Evolutionary conservation across 2,888 invertebrate species (phyloP).

Genomic region (Oligia strigilis): DNA sequence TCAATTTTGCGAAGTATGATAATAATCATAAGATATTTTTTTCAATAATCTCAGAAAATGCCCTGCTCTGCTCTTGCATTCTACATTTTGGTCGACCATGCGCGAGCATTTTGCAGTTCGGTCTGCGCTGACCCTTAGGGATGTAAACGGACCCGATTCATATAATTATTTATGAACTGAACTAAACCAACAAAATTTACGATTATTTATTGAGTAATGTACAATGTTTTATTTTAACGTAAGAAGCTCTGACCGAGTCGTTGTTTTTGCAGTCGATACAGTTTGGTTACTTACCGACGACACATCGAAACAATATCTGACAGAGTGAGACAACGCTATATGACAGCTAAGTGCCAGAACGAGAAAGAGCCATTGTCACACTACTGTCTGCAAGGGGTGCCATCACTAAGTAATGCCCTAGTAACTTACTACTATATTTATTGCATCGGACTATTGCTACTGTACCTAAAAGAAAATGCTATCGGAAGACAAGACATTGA

Average conservation of each 20-base stretch:
- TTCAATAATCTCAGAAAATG: too few species aligned
- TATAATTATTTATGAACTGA: too few species aligned
- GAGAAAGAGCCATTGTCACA: background rate
- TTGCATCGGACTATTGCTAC: constrained; percentile 30
- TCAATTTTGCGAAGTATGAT: too few species aligned
- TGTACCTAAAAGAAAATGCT: constrained; percentile 38
- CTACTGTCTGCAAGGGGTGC: background rate
- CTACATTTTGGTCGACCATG: too few species aligned
- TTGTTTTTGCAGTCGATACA: constrained; percentile 44
- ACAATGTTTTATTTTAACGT: constrained; percentile 34
- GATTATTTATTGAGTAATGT: constrained; percentile 39
- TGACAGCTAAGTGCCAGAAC: constrained; percentile 1
- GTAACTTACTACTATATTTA: constrained; percentile 15
- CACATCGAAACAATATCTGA: background rate
- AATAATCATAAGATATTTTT: too few species aligned
- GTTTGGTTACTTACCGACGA: constrained; percentile 14
- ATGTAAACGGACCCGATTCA: constrained; percentile 9
- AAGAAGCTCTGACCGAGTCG: constrained; percentile 46
- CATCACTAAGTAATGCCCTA: constrained; percentile 6
- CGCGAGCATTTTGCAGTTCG: too few species aligned
- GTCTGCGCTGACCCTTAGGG: too few species aligned
- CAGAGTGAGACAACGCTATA: constrained; percentile 16
- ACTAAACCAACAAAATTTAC: too few species aligned
- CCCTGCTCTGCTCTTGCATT: too few species aligned
- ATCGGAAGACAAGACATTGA: constrained; percentile 51